phyloP scores from a whole-genome alignment of 2,888 invertebrate species.

The Drosophila tripunctata region DNA sequence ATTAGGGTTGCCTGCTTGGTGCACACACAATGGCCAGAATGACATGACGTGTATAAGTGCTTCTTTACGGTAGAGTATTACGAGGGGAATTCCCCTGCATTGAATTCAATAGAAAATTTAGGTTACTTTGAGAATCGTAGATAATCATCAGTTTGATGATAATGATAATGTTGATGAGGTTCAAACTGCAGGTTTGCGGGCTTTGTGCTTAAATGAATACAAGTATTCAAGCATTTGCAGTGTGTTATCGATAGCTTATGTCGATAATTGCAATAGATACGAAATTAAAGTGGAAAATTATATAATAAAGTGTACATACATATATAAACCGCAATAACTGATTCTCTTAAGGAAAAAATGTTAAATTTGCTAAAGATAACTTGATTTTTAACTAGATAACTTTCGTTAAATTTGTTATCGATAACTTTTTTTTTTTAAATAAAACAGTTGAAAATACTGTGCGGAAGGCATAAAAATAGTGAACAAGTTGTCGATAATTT shows the following conservation, averaged over 20 bases:
- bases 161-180: not conserved
- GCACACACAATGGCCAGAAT: constrained; percentile 62
- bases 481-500: not conserved
- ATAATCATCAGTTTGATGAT: constrained; percentile 16
- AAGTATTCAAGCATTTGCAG: not conserved
- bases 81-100: not conserved
- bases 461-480: too few relatives aligned
- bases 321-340: too few relatives aligned
- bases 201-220: not conserved
- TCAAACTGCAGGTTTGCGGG: not conserved
- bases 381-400: too few relatives aligned
- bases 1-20: constrained; percentile 65
- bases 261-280: constrained; percentile 13
- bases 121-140: constrained; percentile 43
- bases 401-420: too few relatives aligned
- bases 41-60: constrained; percentile 77
- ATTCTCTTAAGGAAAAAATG: not conserved
- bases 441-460: too few relatives aligned
- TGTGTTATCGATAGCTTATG: constrained; percentile 10
- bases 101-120: constrained; percentile 43
- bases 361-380: too few relatives aligned
- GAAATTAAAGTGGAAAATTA: not conserved
- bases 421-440: not conserved
- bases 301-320: not conserved
- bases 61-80: not conserved